Base-by-base conservation (phyloP, 2,888 invertebrate genomes). In the Dione vanillae region DNA sequence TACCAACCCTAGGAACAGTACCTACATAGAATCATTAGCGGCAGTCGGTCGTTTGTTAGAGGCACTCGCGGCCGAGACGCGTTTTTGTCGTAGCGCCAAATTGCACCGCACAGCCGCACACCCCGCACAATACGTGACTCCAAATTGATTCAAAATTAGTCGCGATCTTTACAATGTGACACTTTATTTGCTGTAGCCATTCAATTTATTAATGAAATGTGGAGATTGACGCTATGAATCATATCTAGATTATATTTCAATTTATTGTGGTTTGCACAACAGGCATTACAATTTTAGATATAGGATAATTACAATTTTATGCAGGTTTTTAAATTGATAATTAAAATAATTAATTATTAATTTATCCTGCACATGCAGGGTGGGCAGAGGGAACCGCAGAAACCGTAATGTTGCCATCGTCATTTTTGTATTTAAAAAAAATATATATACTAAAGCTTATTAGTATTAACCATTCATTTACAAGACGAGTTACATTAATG, bases 31-130 rank as follows among this genome's bases (percentile, higher is more conserved):
- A 91, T 91, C 92, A 93, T 93, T 93, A 92, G 92, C 89, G 83
- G 87, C 89, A 87, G 82, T 85, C 87, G 91, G 88, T 92, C 92
- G 92, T 92, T 93, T 91, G 92, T 92, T 91, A 89, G 87, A 89
- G 85, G 87, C 87, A 86, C 87, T 86, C 89, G 86, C 86, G 83
- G 80, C 85, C 85, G 90, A 90, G 92, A 90, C 90, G 84, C 81
- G 90, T 92, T 92, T 92, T 92, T 92, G 92, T 90, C 85, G 81
- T 84, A 81, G 78, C 85, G 85, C 92, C 89, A 92, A 92, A 92
- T 92, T 92, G 91, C 92, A 92, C 89, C 89, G 35, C 43, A 52
- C 68, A 59, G 20, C 68, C 65, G 51, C 51, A 65, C 65, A 52
- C 65, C 88, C 89, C 90, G 89, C 85, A 87, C 90, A 90, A 90